Evolutionary conservation across 1,140 invertebrate genomes (phyloP).

Genomic region (Periplaneta americana): DNA sequence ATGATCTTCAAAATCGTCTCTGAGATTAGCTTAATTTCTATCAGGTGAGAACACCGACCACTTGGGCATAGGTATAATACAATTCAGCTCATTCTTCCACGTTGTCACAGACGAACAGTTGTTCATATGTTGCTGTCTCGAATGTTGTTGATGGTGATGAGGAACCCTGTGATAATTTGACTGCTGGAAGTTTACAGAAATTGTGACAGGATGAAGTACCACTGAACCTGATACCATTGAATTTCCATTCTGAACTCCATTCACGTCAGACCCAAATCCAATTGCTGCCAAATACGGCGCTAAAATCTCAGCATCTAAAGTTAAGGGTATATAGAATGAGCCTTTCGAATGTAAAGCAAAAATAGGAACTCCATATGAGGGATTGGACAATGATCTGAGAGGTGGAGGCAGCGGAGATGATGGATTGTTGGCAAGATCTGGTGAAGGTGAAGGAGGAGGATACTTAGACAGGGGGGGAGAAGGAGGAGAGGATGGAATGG

Average conservation of each 20-base stretch:
- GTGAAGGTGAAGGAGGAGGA: neutral
- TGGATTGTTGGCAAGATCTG: neutral
- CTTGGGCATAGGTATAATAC: neutral
- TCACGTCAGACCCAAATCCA: conserved; percentile 46
- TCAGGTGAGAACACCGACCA: neutral
- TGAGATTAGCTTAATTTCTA: neutral
- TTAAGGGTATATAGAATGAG: conserved; percentile 86
- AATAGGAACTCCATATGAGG: conserved; percentile 54
- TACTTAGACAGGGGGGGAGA: neutral
- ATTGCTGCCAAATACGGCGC: conserved; percentile 58
- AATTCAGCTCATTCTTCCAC: neutral
- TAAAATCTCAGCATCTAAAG: conserved; percentile 72
- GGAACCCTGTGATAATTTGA: neutral
- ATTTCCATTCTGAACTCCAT: conserved; percentile 25
- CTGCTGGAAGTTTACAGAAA: conserved; percentile 72
- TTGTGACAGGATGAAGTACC: conserved; percentile 84
- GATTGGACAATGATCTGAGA: conserved; percentile 15
- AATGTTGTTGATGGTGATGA: too few species aligned
- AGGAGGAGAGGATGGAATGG: neutral
- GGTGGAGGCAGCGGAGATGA: neutral
- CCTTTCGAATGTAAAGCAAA: conserved; percentile 80
- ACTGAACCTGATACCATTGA: conserved; percentile 37
- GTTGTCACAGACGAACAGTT: neutral
- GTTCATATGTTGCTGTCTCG: neutral
- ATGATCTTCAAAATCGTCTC: neutral